Base-by-base conservation (phyloP, 2,888 invertebrate genomes). In the Metacarcinus magister region DNA sequence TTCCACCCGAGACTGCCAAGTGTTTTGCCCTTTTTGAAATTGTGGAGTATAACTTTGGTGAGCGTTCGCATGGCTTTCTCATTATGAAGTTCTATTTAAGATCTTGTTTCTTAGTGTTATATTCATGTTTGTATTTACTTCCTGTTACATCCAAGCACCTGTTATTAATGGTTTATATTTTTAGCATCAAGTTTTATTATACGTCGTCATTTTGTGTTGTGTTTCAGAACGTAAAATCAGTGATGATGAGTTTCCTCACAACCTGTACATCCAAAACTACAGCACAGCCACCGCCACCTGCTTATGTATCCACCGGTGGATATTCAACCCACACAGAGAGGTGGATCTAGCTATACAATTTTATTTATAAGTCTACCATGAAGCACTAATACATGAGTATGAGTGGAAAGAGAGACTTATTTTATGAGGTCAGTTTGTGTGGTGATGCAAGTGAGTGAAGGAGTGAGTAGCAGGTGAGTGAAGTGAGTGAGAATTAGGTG, bases 241-340 rank as follows among this genome's bases (percentile, higher is more conserved):
- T 97, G 98, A 99, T 0, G 98, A 98, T 97, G 99, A 99, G 98
- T 99, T 99, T 97, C 99, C 99, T 0, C 99, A 99, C 98, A 99
- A 99, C 97, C 98, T 99, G 97, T 99, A 99, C 98, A 99, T 99
- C 97, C 99, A 99, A 98, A 99, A 99, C 98, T 99, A 99, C 97
- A 99, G 99, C 97, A 99, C 99, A 19, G 99, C 99, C 67, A 99
- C 99, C 75, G 99, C 99, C 97, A 99, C 99, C 93, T 99, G 99
- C 97, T 98, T 99, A 92, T 98, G 99, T 96, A 98, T 99, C 92
- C 98, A 99, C 97, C 98, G 99, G 97, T 99, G 99, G 99, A 98
- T 99, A 96, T 99, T 99, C 98, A 98, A 98, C 89, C 98, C 98
- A 90, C 98, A 98, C 97, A 98, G 96, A 92, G 96, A 97, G 96